These are phyloP conservation scores for Vesta saturnalis DNA, from an alignment of 2,888 invertebrate species.

Conservation along the genomic window DNA sequence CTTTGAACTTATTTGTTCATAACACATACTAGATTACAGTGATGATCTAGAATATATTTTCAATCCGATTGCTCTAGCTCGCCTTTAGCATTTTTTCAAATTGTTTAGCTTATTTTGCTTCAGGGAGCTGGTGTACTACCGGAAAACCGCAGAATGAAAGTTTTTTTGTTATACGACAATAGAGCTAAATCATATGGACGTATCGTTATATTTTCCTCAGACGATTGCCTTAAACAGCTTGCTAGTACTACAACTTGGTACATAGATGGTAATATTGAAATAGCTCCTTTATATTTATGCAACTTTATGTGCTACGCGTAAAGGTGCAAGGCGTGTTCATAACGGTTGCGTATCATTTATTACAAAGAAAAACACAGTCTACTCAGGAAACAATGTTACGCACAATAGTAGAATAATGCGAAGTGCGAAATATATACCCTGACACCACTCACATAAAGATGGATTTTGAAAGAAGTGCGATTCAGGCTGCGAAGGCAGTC, in stretches of 20 bases:
- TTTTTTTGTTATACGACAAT: too few relatives aligned
- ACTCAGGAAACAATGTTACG: too few relatives aligned
- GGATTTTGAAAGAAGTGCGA: too few relatives aligned
- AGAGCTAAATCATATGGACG: background rate
- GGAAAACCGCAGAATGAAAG: slow-evolving; percentile 2
- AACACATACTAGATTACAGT: too few relatives aligned
- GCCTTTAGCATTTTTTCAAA: background rate
- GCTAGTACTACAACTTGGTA: background rate
- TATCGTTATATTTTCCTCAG: background rate
- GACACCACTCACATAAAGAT: background rate
- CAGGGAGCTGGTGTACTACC: slow-evolving; percentile 7
- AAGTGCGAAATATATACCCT: background rate
- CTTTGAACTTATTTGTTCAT: too few relatives aligned
- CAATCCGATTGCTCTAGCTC: too few relatives aligned
- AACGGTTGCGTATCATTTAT: background rate
- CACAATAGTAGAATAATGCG: background rate
- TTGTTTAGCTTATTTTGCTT: slow-evolving; percentile 9
- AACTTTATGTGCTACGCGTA: background rate
- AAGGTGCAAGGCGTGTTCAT: background rate
- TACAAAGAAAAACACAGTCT: too few relatives aligned
- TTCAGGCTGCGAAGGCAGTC: too few relatives aligned
- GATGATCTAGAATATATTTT: background rate
- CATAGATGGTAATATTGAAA: background rate
- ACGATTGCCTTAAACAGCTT: slow-evolving; percentile 4
- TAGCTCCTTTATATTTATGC: background rate